Evolutionary conservation across 2,888 invertebrate species (phyloP).

Genomic region (Tiliacea citrago): DNA sequence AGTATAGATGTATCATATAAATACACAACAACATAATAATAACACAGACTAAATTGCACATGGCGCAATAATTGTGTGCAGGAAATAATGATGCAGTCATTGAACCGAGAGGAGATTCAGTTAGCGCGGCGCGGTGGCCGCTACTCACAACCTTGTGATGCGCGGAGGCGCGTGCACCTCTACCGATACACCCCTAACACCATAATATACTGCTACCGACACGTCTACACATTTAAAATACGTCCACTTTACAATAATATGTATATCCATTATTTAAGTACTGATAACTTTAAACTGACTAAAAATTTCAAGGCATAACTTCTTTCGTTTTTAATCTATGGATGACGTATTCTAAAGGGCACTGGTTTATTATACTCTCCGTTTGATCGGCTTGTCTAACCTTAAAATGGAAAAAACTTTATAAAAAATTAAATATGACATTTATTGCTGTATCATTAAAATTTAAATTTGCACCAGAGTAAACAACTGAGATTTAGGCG

Average conservation of each 20-base stretch:
- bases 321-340: conserved; percentile 88
- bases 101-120: conserved; percentile 90
- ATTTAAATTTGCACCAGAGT: conserved; percentile 85
- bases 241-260: conserved; percentile 77
- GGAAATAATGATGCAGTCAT: conserved; percentile 88
- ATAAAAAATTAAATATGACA: conserved; percentile 86
- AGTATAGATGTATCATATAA: conserved; percentile 88
- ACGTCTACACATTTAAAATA: conserved; percentile 81
- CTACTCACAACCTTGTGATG: conserved; percentile 85
- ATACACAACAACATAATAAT: conserved; percentile 90
- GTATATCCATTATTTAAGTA: conserved; percentile 87
- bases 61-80: conserved; percentile 88
- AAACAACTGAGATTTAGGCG: conserved; percentile 83
- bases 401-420: conserved; percentile 84
- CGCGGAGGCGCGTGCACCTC: conserved; percentile 57
- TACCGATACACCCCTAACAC: conserved; percentile 61
- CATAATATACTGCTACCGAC: conserved; percentile 79
- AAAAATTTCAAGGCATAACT: conserved; percentile 89
- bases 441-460: conserved; percentile 87
- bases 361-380: conserved; percentile 89
- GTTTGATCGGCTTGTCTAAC: conserved; percentile 84
- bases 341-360: conserved; percentile 90
- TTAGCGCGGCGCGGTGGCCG: conserved; percentile 75
- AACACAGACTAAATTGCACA: conserved; percentile 91
- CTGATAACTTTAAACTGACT: conserved; percentile 89